A percentile compares a stretch with the other conserved stretches of the same genome.
phyloP scores from a whole-genome alignment of 53 echinoderm and acorn worm genomes.

The Mesocentrotus franciscanus region DNA sequence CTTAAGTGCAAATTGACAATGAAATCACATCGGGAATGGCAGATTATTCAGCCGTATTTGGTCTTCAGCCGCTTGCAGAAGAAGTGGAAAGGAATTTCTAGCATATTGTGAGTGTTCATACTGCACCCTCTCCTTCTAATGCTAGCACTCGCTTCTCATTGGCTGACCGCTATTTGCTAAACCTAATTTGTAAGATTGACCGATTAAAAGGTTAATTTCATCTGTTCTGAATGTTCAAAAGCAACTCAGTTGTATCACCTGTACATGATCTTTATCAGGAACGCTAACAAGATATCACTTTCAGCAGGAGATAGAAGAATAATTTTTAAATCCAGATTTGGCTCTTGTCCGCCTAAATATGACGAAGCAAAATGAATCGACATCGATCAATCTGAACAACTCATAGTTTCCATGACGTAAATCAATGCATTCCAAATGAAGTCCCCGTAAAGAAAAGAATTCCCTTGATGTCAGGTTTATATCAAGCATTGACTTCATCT shows the following conservation, averaged over 20 bases:
- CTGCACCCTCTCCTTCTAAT: slow-evolving; percentile 7
- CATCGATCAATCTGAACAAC: not conserved
- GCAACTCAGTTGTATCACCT: not conserved
- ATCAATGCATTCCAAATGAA: not conserved
- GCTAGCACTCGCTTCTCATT: not conserved
- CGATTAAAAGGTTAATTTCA: slow-evolving; percentile 16
- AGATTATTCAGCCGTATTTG: slow-evolving; percentile 47
- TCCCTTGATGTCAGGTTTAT: not conserved
- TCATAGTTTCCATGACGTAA: not conserved
- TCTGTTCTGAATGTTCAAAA: not conserved
- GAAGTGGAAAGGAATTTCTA: not conserved
- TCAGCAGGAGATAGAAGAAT: not conserved
- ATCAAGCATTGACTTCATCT: not conserved
- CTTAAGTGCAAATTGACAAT: slow-evolving; percentile 47
- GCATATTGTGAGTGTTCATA: slow-evolving; percentile 1
- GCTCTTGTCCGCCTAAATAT: not conserved
- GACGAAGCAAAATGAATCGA: slow-evolving; percentile 21
- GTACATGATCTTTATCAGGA: not conserved
- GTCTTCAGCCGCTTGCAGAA: not conserved
- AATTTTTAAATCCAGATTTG: not conserved
- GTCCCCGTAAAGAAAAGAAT: not conserved
- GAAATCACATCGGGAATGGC: slow-evolving; percentile 32
- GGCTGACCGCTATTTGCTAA: slow-evolving; percentile 16
- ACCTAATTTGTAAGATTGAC: slow-evolving; percentile 30
- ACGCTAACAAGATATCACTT: slow-evolving; percentile 15